Evolutionary conservation across 2,797 vertebrate species (phyloP), one percentile per base, ranked within the genome.

Genomic region (Cercopithecus mitis): DNA sequence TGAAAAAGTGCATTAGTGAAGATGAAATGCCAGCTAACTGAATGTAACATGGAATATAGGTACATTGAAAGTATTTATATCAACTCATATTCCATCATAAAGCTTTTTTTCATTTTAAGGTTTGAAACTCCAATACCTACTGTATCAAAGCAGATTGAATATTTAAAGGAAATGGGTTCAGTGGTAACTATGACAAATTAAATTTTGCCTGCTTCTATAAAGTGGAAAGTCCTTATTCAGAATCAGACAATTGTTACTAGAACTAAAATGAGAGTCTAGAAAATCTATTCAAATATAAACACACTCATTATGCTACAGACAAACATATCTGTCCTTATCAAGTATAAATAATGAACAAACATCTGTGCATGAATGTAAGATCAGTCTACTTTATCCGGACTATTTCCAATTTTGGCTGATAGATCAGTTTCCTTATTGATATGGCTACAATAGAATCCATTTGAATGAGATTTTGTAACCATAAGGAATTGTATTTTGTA

Each of bases 71-170:
- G 81, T 77, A 93, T 57, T 70, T 70, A 72, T 73, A 89, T 77
- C 14, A 80, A 55, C 1, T 76, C 83, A 19, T 57, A 52, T 45
- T 67, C 17, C 11, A 77, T 55, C 39, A 82, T 88, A 86, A 97
- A 88, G 10, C 27, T 92, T 45, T 50, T 45, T 58, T 92, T 85
- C 13, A 86, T 64, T 80, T 70, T 86, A 72, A 88, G 30, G 17
- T 82, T 57, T 97, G 36, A 94, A 88, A 94, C 24, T 67, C 22
- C 85, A 91, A 79, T 82, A 82, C 7, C 12, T 88, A 8, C 39
- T 92, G 7, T 25, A 50, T 52, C 36, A 47, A 79, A 15, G 22
- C 20, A 86, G 64, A 88, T 85, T 58, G 33, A 73, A 7, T 61
- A 79, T 13, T 9, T 76, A 50, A 67, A 30, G 41, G 6, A 22